Base-by-base conservation (phyloP, 2,113 vertebrate species). In the Poeciliopsis retropinna region DNA sequence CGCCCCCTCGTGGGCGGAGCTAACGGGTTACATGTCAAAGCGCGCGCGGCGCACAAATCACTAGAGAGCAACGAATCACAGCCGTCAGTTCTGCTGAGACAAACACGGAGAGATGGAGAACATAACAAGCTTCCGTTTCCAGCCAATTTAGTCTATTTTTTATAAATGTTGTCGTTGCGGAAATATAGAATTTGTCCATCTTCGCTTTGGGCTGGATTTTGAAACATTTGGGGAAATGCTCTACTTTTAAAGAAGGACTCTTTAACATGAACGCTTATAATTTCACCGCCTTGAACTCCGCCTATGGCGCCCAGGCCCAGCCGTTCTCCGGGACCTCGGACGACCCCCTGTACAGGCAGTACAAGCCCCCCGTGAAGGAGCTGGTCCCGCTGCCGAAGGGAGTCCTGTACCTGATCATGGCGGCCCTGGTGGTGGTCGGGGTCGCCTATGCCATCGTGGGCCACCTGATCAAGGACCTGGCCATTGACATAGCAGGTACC, bases 401-500 rank as follows among this genome's bases (percentile, higher is more conserved):
- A 0, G 94, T 95, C 22, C 37, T 96, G 15, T 96, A 96, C 57
- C 86, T 96, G 71, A 88, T 96, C 75, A 94, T 96, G 93, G 96
- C 95, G 0, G 94, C 82, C 0, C 54, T 95, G 84, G 94, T 95
- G 0, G 92, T 96, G 15, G 94, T 95, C 1, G 95, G 92, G 28
- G 94, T 96, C 3, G 95, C 95, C 13, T 96, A 96, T 64, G 95
- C 94, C 15, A 96, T 96, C 25, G 92, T 96, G 2, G 96, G 96
- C 64, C 96, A 96, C 85, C 93, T 96, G 62, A 95, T 96, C 81
- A 96, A 95, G 86, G 96, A 96, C 37, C 91, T 96, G 75, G 94
- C 94, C 28, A 94, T 95, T 7, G 95, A 96, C 80, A 81, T 96
- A 13, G 83, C 93, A 93, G 96, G 96, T 95, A 79, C 1, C n/a